Percentiles rank a stretch among this genome's conserved stretches.
These are phyloP conservation scores for Hemithea aestivaria DNA, from an alignment of 2,888 invertebrate genomes.

Conservation along the genomic window DNA sequence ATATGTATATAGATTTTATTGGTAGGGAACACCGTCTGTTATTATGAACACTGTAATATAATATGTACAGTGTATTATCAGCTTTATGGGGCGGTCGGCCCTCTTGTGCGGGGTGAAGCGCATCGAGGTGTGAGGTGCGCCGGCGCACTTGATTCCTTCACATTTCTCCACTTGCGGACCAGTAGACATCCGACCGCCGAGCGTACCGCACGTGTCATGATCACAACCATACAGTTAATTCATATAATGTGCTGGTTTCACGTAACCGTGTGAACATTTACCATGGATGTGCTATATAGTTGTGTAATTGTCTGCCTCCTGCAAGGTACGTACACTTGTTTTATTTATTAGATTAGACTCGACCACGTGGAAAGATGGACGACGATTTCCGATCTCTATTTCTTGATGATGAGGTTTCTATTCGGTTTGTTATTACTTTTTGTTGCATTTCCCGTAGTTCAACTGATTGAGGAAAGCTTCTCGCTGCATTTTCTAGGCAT, in stretches of 20 bases:
- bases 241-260: slow-evolving; percentile 57
- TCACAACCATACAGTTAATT: slow-evolving; percentile 33
- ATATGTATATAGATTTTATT: too few species aligned
- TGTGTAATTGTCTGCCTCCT: slow-evolving; percentile 43
- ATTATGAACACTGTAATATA: too few species aligned
- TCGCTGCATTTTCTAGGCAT: too few species aligned
- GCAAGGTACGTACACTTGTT: slow-evolving; percentile 42
- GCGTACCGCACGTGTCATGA: slow-evolving; percentile 51
- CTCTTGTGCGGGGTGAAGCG: too few species aligned
- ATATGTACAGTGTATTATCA: too few species aligned
- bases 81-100: too few species aligned
- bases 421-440: slow-evolving; percentile 21
- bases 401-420: slow-evolving; percentile 32
- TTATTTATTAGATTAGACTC: slow-evolving; percentile 11
- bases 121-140: slow-evolving; percentile 38
- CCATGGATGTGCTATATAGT: slow-evolving; percentile 59
- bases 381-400: slow-evolving; percentile 37
- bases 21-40: too few species aligned
- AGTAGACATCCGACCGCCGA: slow-evolving; percentile 46
- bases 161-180: slow-evolving; percentile 26
- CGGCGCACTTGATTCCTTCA: slow-evolving; percentile 46
- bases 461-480: neutral
- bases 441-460: slow-evolving; percentile 5
- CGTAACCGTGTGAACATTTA: slow-evolving; percentile 48
- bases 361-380: slow-evolving; percentile 29